These are phyloP conservation scores for Apaloderma vittatum DNA, from an alignment of 2,113 vertebrate genomes.

Conservation along the genomic window DNA sequence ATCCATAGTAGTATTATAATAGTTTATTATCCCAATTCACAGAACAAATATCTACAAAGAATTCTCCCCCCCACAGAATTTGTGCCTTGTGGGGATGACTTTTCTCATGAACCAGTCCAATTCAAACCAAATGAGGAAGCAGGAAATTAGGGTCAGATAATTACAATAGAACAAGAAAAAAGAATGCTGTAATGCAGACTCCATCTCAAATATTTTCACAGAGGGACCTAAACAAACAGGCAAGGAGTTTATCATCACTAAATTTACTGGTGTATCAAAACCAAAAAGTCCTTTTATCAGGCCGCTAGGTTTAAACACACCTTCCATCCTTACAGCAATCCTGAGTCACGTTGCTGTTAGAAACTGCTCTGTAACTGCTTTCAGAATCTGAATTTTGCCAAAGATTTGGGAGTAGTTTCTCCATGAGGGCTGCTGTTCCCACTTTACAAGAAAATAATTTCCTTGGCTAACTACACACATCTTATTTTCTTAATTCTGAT, in stretches of 20 bases:
- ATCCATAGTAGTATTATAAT: neutral
- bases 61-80: neutral
- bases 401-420: neutral
- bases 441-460: conserved; percentile 46
- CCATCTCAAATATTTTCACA: neutral
- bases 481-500: conserved; percentile 14
- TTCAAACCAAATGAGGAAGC: neutral
- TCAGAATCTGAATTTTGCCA: neutral
- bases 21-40: conserved; percentile 33
- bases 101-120: neutral
- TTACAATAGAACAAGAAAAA: neutral
- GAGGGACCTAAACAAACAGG: neutral
- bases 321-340: neutral
- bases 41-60: conserved; percentile 10
- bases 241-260: neutral
- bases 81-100: conserved; percentile 22
- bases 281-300: neutral
- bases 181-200: neutral
- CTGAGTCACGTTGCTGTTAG: neutral
- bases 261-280: neutral
- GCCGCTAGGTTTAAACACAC: neutral
- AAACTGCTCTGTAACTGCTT: neutral
- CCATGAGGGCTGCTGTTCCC: conserved; percentile 15
- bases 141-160: conserved; percentile 56
- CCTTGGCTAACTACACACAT: conserved; percentile 2